phyloP scores from a whole-genome alignment of 1,140 invertebrate species.

The Nymphalis io region DNA sequence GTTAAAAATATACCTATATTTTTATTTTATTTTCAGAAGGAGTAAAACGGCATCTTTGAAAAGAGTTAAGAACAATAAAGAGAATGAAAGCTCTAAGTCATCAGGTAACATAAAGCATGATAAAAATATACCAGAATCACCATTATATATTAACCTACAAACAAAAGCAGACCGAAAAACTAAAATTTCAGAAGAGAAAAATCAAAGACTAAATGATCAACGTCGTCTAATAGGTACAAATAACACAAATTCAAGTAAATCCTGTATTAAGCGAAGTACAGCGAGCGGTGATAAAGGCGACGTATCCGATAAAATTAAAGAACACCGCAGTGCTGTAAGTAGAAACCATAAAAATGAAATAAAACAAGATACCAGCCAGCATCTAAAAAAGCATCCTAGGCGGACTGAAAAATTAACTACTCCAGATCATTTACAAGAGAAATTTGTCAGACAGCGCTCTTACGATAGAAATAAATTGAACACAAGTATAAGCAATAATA shows the following conservation, averaged over 20 bases:
- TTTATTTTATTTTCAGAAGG: conserved; percentile 22
- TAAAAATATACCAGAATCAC: conserved; percentile 17
- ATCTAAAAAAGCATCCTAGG: conserved; percentile 21
- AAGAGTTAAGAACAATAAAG: conserved; percentile 26
- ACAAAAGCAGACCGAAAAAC: conserved; percentile 1
- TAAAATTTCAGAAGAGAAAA: neutral
- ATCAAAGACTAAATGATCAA: neutral
- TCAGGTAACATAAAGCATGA: conserved; percentile 11
- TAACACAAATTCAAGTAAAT: conserved; percentile 16
- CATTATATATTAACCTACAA: conserved; percentile 27
- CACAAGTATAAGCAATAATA: conserved; percentile 6
- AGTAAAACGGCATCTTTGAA: conserved; percentile 9
- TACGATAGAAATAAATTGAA: conserved; percentile 15
- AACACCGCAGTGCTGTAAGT: conserved; percentile 5
- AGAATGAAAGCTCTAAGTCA: conserved; percentile 17
- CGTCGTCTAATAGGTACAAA: neutral
- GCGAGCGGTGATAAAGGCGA: neutral
- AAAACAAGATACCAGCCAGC: conserved; percentile 16
- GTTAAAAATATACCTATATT: neutral
- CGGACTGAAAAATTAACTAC: conserved; percentile 42
- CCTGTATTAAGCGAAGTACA: neutral
- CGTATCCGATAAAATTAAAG: conserved; percentile 12
- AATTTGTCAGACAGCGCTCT: conserved; percentile 3
- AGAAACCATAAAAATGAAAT: conserved; percentile 19
- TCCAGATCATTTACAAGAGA: conserved; percentile 25